Percentiles rank a stretch among this genome's conserved stretches.
Evolutionary conservation across 2,797 vertebrate species (phyloP).

Genomic region (Sebastes itinus): DNA sequence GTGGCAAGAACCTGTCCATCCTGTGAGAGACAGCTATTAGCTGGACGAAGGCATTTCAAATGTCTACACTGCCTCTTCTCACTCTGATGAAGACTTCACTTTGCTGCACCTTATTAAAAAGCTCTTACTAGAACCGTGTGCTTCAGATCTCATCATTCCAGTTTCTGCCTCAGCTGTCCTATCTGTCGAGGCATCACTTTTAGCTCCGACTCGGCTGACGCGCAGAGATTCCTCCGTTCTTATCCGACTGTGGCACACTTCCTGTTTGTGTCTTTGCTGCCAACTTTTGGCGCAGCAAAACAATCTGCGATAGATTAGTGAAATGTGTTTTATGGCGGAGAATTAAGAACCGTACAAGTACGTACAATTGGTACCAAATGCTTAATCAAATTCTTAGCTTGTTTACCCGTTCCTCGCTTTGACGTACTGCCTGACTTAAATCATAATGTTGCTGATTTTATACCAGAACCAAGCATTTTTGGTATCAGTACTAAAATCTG

Average conservation of each 20-base stretch:
- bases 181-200: neutral
- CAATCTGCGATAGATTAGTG: constrained; percentile 51
- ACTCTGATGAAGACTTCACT: neutral
- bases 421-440: constrained; percentile 13
- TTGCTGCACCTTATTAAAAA: constrained; percentile 11
- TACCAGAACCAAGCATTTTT: constrained; percentile 7
- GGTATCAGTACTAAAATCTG: neutral
- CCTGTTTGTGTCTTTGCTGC: constrained; percentile 35
- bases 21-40: neutral
- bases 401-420: constrained; percentile 27
- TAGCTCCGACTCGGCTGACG: neutral
- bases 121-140: neutral
- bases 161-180: neutral
- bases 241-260: constrained; percentile 27
- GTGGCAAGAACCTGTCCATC: neutral
- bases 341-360: constrained; percentile 24
- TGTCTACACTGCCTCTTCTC: neutral
- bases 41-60: neutral
- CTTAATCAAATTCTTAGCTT: constrained; percentile 22
- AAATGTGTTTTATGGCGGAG: constrained; percentile 38
- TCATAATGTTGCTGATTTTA: constrained; percentile 8
- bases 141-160: neutral
- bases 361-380: constrained; percentile 62
- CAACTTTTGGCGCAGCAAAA: constrained; percentile 43
- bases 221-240: constrained; percentile 12